Conservation (phyloP, 2,113 vertebrate genomes). For the Callithrix jacchus region DNA sequence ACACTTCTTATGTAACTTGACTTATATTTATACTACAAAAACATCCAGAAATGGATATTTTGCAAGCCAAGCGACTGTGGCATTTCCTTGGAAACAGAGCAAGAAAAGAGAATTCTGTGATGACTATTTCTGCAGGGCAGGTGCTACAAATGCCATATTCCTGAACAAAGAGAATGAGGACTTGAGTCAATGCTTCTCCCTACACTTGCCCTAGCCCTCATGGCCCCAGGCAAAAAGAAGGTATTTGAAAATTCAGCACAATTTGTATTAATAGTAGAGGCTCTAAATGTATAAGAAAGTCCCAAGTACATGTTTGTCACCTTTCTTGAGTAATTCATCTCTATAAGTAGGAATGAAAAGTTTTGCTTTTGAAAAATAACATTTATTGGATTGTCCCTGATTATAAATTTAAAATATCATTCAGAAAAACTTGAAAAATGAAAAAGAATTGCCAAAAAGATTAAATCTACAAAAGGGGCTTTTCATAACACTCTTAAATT, state of each 20-base stretch:
- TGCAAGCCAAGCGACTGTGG: constrained; percentile 34
- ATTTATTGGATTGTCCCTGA: background rate
- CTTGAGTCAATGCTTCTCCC: background rate
- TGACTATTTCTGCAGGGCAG: constrained; percentile 28
- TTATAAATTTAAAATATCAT: background rate
- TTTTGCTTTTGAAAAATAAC: constrained; percentile 33
- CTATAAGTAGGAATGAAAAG: background rate
- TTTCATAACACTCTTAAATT: constrained; percentile 49
- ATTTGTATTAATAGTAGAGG: background rate
- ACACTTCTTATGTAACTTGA: constrained; percentile 44
- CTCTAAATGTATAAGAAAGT: background rate
- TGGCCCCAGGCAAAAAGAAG: background rate
- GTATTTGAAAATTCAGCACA: background rate
- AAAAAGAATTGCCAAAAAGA: constrained; percentile 63
- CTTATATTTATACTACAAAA: constrained; percentile 53
- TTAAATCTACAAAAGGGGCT: constrained; percentile 52
- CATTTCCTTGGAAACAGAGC: constrained; percentile 63
- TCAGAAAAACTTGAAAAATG: background rate
- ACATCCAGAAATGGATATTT: constrained; percentile 53
- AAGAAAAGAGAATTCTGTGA: constrained; percentile 45
- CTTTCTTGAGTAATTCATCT: background rate
- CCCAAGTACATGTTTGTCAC: background rate
- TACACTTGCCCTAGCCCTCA: background rate
- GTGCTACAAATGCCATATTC: constrained; percentile 27
- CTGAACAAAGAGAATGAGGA: background rate